These are phyloP conservation scores for Tarsius wallacei DNA, from an alignment of 2,797 vertebrate species.

Conservation along the genomic window DNA sequence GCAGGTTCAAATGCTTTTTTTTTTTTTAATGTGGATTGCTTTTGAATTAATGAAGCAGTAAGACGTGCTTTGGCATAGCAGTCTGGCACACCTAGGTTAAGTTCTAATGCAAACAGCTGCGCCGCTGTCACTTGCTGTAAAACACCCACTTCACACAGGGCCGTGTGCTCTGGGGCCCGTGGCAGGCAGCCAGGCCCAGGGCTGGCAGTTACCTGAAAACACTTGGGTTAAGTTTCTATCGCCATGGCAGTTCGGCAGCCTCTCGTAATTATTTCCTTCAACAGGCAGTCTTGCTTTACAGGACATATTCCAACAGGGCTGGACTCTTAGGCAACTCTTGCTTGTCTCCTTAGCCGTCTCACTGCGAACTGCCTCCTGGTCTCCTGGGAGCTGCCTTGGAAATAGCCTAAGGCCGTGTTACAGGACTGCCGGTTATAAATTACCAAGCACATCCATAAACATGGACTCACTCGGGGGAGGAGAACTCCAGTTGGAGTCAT, in stretches of 20 bases:
- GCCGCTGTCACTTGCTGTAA: constrained; percentile 64
- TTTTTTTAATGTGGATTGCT: not conserved
- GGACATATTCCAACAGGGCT: constrained; percentile 76
- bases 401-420: constrained; percentile 68
- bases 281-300: constrained; percentile 47
- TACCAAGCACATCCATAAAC: constrained; percentile 71
- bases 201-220: constrained; percentile 73
- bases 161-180: not conserved
- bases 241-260: constrained; percentile 11
- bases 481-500: constrained; percentile 52
- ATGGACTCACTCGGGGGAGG: constrained; percentile 46
- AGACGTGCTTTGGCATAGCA: constrained; percentile 80
- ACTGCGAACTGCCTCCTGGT: not conserved
- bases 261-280: constrained; percentile 43
- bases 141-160: not conserved
- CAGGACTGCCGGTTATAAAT: constrained; percentile 80
- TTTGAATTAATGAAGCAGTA: constrained; percentile 73
- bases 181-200: constrained; percentile 72
- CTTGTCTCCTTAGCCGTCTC: constrained; percentile 40
- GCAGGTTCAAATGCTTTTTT: not conserved
- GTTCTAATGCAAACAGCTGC: constrained; percentile 68
- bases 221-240: constrained; percentile 76
- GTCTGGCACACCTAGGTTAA: constrained; percentile 74
- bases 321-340: constrained; percentile 65
- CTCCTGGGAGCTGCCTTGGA: constrained; percentile 6